Evolutionary conservation across 2,113 vertebrate genomes (phyloP), one percentile per base, ranked within the genome.

Genomic region (Rhinichthys klamathensis): DNA sequence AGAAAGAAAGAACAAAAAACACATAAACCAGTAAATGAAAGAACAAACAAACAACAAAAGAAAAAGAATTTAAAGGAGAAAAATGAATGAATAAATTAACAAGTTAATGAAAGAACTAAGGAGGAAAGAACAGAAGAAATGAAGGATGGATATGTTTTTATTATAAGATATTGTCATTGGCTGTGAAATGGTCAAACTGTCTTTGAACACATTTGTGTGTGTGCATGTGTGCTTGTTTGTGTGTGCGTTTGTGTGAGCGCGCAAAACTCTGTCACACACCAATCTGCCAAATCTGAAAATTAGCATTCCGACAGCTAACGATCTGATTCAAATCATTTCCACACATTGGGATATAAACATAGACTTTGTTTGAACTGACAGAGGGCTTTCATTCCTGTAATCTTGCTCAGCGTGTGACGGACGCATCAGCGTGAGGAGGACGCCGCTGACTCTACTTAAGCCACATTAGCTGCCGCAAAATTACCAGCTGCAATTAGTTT

Each of bases 341-440:
- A 67, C 77, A 80, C 38, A 67, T 46, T 65, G 61, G 38, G 25
- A 81, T 32, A 69, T 81, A 69, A 81, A 81, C 78, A 80, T 63
- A 46, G 78, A 80, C 58, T 80, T 81, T 65, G 80, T 81, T 81
- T 81, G 80, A 81, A 69, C 60, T 81, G 80, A 69, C 25, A 69
- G 80, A 69, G 44, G 80, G 80, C 63, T 49, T 81, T 81, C 44
- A 81, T 81, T 81, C 80, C 27, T 67, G 61, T 81, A 81, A 69
- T 81, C 63, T 69, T 16, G 46, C 80, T 51, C 44, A 51, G 80
- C 63, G 63, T 81, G 63, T 46, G 44, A 49, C 27, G 27, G 60
- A 63, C 8, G n/a, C 78, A 46, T 63, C 76, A 38, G 18, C 18
- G 25, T 30, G 80, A 51, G 79, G 32, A 79, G 21, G 56, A 41